phyloP scores from a whole-genome alignment of 2,888 invertebrate genomes.

The Gymnocheta viridis region DNA sequence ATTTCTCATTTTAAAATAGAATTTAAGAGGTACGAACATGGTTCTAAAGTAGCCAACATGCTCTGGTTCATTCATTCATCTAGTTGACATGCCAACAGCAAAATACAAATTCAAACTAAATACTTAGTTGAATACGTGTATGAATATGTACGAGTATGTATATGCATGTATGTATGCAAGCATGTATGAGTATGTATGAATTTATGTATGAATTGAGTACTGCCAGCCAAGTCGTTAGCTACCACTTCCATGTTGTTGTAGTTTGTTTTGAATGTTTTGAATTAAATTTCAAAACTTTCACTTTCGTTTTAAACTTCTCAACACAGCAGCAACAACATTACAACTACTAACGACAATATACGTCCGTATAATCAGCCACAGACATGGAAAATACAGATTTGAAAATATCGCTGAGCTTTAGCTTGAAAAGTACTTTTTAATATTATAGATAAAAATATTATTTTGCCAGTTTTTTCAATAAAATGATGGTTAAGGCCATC shows the following conservation, averaged over 20 bases:
- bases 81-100: slow-evolving; percentile 58
- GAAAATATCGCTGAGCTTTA: background rate
- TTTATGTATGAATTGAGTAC: background rate
- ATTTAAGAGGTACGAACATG: slow-evolving; percentile 46
- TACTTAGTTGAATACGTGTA: background rate
- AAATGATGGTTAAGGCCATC: too few species aligned
- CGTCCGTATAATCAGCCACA: background rate
- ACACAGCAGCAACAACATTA: slow-evolving; percentile 21
- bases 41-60: slow-evolving; percentile 40
- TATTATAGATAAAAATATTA: too few species aligned
- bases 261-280: slow-evolving; percentile 36
- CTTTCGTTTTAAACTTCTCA: slow-evolving; percentile 60
- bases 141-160: background rate
- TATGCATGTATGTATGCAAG: background rate
- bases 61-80: background rate
- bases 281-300: slow-evolving; percentile 66
- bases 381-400: background rate
- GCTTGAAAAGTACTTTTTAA: background rate
- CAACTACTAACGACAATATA: background rate
- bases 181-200: background rate
- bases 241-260: slow-evolving; percentile 9
- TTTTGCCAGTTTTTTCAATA: too few species aligned
- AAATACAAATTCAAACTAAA: slow-evolving; percentile 8
- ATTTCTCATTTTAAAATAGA: slow-evolving; percentile 37
- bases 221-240: slow-evolving; percentile 46